These are phyloP conservation scores for Dioctria rufipes DNA, from an alignment of 2,888 invertebrate genomes.

Conservation along the genomic window DNA sequence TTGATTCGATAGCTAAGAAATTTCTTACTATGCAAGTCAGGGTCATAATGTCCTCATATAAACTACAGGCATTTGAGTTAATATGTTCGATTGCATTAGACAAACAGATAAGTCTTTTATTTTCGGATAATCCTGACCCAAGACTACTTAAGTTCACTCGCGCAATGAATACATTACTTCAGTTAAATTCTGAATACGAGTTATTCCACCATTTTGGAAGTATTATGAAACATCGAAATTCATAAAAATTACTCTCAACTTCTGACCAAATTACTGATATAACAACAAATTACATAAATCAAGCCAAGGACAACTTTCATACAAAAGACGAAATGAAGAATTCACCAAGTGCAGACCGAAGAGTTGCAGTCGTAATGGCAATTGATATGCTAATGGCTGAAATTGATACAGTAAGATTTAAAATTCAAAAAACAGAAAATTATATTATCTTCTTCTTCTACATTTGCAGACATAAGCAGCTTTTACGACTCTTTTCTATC, in stretches of 20 bases:
- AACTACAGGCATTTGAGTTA: conserved; percentile 73
- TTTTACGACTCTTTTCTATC: conserved; percentile 64
- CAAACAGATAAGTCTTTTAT: conserved; percentile 62
- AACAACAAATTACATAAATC: no score
- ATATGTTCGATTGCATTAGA: conserved; percentile 70
- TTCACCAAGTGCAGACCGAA: no score
- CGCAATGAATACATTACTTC: conserved; percentile 64
- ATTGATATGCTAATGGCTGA: no score
- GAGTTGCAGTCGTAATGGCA: conserved; percentile 74
- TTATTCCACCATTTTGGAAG: conserved; percentile 61
- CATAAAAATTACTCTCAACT: conserved; percentile 63
- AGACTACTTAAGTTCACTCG: conserved; percentile 62
- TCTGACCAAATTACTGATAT: conserved; percentile 63
- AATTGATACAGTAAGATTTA: background rate
- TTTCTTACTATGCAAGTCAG: no score
- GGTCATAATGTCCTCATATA: no score
- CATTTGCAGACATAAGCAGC: conserved; percentile 56
- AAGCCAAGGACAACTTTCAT: conserved; percentile 57
- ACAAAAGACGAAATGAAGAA: background rate
- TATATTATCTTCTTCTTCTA: conserved; percentile 60
- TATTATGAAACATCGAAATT: conserved; percentile 64
- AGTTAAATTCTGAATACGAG: conserved; percentile 65
- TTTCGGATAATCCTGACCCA: no score
- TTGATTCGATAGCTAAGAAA: no score
- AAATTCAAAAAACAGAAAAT: background rate